Percentiles rank a stretch among this genome's conserved stretches.
Conservation (phyloP, 2,797 vertebrate species). For the Chrosomus eos region DNA sequence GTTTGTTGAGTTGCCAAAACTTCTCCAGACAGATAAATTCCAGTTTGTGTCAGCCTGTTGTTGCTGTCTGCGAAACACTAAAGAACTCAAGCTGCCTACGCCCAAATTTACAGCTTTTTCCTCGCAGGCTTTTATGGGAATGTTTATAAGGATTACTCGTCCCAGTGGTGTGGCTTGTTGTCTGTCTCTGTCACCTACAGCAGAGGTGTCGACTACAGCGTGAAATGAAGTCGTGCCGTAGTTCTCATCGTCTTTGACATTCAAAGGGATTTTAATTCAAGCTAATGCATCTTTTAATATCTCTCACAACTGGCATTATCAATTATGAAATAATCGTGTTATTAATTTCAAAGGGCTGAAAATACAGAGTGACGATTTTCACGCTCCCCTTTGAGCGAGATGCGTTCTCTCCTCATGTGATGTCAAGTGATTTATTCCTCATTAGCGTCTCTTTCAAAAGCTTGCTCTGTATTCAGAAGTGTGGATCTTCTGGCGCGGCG, state of each 20-base stretch:
- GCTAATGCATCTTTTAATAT: constrained; percentile 40
- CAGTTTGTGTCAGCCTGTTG: constrained; percentile 30
- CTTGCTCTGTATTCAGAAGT: constrained; percentile 10
- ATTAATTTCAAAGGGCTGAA: constrained; percentile 47
- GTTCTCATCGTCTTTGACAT: constrained; percentile 44
- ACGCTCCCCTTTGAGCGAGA: constrained; percentile 18
- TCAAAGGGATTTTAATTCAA: constrained; percentile 40
- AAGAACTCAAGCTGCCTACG: constrained; percentile 28
- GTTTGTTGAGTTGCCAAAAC: constrained; percentile 14
- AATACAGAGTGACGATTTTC: constrained; percentile 32
- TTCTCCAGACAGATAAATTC: constrained; percentile 30
- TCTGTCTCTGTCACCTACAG: constrained; percentile 31
- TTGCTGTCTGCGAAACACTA: constrained; percentile 37
- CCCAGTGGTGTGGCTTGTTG: constrained; percentile 5
- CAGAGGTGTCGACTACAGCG: constrained; percentile 13
- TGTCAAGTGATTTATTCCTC: constrained; percentile 40
- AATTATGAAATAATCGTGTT: constrained; percentile 43
- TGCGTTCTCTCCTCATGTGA: constrained; percentile 14
- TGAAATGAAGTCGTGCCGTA: constrained; percentile 7
- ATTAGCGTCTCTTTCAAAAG: constrained; percentile 18
- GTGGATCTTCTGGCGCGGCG: constrained; percentile 36
- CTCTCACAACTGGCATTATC: constrained; percentile 39
- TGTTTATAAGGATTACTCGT: constrained; percentile 48
- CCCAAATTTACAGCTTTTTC: constrained; percentile 46
- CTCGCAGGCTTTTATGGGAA: constrained; percentile 24